A percentile compares a stretch with the other conserved stretches of the same genome.
Conservation (phyloP, 2,888 invertebrate species). For the Campoletis raptor region DNA sequence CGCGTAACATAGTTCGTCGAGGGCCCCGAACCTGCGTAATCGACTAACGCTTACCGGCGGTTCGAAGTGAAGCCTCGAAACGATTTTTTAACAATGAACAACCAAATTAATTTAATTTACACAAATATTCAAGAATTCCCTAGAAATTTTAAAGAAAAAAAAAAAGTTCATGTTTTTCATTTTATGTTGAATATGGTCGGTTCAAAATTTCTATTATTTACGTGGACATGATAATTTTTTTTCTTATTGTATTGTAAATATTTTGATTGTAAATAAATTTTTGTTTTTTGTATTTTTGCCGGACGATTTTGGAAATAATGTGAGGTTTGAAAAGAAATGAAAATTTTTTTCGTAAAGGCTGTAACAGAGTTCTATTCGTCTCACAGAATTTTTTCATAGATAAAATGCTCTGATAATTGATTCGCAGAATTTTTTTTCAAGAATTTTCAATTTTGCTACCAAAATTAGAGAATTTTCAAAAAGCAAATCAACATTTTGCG, state of each 20-base stretch:
- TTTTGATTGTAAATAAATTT: not conserved
- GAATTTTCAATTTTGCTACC: not conserved
- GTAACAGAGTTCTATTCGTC: not conserved
- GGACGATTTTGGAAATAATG: not conserved
- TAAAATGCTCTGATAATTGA: not conserved
- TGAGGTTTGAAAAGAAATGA: not conserved
- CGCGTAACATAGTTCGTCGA: constrained; percentile 69
- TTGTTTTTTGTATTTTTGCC: not conserved
- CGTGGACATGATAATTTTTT: not conserved
- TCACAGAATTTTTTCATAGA: not conserved
- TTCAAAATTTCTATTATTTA: not conserved
- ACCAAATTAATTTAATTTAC: not conserved
- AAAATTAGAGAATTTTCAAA: not conserved
- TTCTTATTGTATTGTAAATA: not conserved
- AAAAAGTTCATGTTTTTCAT: not conserved
- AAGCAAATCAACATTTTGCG: not conserved
- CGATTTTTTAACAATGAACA: constrained; percentile 23
- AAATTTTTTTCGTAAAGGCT: not conserved
- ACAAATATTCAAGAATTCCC: not conserved
- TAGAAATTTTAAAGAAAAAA: not conserved
- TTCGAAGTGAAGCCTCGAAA: constrained; percentile 14
- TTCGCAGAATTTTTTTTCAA: not conserved
- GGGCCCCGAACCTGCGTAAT: constrained; percentile 65
- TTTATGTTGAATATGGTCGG: not conserved
- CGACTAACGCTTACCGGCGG: constrained; percentile 26